Conservation (phyloP, 2,113 vertebrate genomes). For the Varanus komodoensis region DNA sequence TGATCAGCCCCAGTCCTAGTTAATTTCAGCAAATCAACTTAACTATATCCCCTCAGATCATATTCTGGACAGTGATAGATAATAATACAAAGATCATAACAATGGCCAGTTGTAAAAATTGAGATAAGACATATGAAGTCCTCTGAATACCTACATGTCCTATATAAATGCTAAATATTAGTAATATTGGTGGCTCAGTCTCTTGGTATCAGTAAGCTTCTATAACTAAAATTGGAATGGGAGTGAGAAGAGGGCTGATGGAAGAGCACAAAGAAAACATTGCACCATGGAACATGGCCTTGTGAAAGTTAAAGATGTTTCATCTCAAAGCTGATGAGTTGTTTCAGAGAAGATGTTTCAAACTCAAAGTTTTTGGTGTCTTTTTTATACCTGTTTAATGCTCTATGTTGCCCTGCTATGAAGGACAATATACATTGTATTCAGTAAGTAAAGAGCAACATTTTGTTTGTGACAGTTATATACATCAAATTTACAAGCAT, state of each 20-base stretch:
- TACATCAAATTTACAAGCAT: conserved; percentile 20
- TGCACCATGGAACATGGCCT: not conserved
- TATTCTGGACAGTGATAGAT: too few species aligned
- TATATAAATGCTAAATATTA: too few species aligned
- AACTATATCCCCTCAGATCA: too few species aligned
- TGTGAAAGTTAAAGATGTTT: not conserved
- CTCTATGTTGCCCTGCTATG: not conserved
- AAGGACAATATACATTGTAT: not conserved
- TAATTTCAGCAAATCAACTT: too few species aligned
- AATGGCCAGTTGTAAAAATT: too few species aligned
- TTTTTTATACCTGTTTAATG: not conserved
- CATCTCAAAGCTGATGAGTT: too few species aligned
- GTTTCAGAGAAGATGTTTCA: too few species aligned
- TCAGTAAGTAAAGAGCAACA: not conserved
- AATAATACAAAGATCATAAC: too few species aligned
- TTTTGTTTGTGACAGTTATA: conserved; percentile 24
- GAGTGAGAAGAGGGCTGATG: not conserved
- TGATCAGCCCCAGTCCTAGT: not conserved
- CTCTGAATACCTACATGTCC: too few species aligned
- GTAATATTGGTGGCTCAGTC: not conserved
- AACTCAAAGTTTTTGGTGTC: not conserved
- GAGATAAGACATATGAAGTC: too few species aligned
- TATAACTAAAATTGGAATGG: not conserved
- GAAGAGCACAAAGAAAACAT: not conserved
- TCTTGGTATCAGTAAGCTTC: not conserved